Evolutionary conservation across 2,113 vertebrate species (phyloP).

Genomic region (Orcinus orca): DNA sequence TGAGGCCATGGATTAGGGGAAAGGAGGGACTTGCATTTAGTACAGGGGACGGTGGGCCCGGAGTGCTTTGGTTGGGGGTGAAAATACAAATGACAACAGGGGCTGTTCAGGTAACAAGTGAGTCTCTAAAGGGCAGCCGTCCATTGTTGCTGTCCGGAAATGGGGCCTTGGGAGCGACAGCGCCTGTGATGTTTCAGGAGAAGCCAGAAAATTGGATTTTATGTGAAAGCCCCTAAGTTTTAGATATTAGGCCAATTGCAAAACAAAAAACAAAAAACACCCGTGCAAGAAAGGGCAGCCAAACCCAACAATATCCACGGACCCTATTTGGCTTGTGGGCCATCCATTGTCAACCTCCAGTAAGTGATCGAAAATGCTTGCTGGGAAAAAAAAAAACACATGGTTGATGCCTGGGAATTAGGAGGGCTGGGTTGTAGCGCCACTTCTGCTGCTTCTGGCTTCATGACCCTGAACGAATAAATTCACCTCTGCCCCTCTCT

Average conservation of each 20-base stretch:
- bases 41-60: background rate
- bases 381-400: background rate
- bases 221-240: background rate
- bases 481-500: background rate
- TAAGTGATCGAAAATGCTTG: background rate
- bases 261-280: background rate
- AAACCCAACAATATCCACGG: background rate
- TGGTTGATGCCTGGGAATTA: background rate
- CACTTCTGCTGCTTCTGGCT: background rate
- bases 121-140: background rate
- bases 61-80: no score
- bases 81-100: background rate
- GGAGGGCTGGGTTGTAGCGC: background rate
- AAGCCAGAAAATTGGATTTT: background rate
- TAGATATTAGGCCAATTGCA: background rate
- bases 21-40: background rate
- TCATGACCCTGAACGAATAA: background rate
- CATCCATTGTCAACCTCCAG: background rate
- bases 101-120: background rate
- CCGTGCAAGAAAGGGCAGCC: background rate
- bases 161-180: background rate
- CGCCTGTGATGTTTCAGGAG: background rate
- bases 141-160: background rate
- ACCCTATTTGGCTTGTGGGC: background rate
- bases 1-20: background rate